These are phyloP conservation scores for Chloroclysta siterata DNA, from an alignment of 2,888 invertebrate genomes.

Conservation along the genomic window DNA sequence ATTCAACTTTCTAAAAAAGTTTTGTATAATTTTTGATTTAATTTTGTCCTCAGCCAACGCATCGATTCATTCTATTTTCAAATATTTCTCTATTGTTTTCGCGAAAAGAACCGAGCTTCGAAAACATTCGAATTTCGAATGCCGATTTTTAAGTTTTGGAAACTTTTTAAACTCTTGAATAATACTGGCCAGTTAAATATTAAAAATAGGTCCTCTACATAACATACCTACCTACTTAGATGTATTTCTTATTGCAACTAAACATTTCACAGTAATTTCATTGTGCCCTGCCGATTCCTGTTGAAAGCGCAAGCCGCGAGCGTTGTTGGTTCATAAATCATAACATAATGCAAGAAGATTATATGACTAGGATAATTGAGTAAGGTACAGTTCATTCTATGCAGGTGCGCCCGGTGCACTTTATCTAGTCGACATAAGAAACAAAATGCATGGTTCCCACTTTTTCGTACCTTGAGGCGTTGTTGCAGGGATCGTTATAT, in stretches of 20 bases:
- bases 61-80: not conserved
- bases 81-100: not conserved
- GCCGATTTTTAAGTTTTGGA: not conserved
- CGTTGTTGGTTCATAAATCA: conserved; percentile 9
- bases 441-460: not conserved
- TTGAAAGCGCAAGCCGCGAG: conserved; percentile 16
- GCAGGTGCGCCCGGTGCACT: not conserved
- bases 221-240: no score
- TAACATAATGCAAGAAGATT: conserved; percentile 5
- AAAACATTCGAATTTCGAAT: not conserved
- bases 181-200: no score
- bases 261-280: not conserved
- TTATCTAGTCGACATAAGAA: not conserved
- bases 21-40: not conserved
- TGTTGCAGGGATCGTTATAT: not conserved
- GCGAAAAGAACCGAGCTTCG: not conserved
- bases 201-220: no score
- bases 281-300: not conserved
- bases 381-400: not conserved
- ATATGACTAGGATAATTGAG: conserved; percentile 8
- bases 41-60: not conserved
- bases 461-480: conserved; percentile 1
- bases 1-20: no score
- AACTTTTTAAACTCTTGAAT: no score
- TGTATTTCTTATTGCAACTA: not conserved